Evolutionary conservation across 2,113 vertebrate species (phyloP).

Genomic region (Ammospiza nelsoni): DNA sequence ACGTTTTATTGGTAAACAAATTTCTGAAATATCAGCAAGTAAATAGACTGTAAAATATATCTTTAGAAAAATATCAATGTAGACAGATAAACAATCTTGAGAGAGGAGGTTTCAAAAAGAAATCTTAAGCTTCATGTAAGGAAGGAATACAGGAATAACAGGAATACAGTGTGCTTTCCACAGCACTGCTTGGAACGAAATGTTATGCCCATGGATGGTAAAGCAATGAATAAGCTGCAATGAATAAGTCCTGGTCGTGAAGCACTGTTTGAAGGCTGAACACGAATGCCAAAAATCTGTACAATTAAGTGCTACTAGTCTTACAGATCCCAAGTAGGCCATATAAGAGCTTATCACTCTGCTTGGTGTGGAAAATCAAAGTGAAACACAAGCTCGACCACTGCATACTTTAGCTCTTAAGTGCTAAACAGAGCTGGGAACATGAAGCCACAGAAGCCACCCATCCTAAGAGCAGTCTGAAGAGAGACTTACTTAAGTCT

Average conservation of each 20-base stretch:
- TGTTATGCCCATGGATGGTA: slow-evolving; percentile 80
- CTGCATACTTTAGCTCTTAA: neutral
- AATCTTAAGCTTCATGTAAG: slow-evolving; percentile 16
- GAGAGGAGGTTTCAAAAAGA: slow-evolving; percentile 35
- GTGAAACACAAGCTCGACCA: neutral
- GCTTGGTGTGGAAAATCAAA: neutral
- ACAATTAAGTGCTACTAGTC: slow-evolving; percentile 2
- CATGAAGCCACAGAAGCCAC: neutral
- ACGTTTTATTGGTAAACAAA: slow-evolving; percentile 20
- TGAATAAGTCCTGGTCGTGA: neutral
- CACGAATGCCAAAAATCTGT: neutral
- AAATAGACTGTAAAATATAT: slow-evolving; percentile 34
- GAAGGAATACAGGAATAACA: neutral
- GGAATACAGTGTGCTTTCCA: slow-evolving; percentile 42
- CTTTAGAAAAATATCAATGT: slow-evolving; percentile 47
- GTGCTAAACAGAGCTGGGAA: neutral
- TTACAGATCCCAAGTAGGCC: neutral
- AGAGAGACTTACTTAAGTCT: neutral
- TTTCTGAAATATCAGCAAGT: slow-evolving; percentile 38
- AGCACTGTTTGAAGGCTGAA: neutral
- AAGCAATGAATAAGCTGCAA: slow-evolving; percentile 48
- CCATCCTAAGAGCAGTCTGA: neutral
- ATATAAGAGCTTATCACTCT: neutral
- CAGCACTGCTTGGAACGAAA: slow-evolving; percentile 17
- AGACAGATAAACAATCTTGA: slow-evolving; percentile 46